A percentile compares a stretch with the other conserved stretches of the same genome.
phyloP scores from a whole-genome alignment of 2,113 vertebrate species.

The Caloenas nicobarica region DNA sequence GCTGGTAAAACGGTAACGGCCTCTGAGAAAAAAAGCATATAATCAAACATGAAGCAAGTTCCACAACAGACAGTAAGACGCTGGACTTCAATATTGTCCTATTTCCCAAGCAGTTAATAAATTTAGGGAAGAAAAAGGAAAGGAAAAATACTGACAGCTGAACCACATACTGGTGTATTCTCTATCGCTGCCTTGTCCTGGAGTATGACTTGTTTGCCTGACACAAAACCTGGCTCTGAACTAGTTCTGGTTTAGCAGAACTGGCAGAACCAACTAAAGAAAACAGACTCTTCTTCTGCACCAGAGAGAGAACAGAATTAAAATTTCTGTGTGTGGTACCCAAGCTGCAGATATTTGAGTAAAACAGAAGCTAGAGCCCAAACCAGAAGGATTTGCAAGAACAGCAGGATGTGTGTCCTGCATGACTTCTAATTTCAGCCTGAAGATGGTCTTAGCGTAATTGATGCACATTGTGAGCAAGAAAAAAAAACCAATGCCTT shows the following conservation, averaged over 20 bases:
- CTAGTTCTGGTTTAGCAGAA: neutral
- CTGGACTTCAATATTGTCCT: neutral
- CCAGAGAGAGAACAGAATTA: neutral
- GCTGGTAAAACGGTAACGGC: constrained; percentile 74
- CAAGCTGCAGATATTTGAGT: neutral
- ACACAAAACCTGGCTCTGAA: neutral
- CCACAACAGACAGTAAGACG: neutral
- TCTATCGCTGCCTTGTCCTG: neutral
- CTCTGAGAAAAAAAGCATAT: neutral
- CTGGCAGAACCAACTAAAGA: neutral
- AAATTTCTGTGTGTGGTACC: neutral
- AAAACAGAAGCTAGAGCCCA: neutral
- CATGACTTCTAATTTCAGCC: neutral
- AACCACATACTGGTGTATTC: neutral
- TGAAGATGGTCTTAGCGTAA: neutral
- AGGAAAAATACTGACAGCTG: neutral
- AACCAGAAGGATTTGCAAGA: neutral
- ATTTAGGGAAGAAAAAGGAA: neutral
- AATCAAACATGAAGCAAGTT: neutral
- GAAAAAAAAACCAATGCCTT: neutral
- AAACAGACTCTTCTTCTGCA: neutral
- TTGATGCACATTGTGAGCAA: fast-evolving
- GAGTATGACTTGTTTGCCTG: neutral
- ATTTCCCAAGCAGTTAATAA: neutral
- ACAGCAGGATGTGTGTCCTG: neutral